phyloP scores from a whole-genome alignment of 2,113 vertebrate genomes.

The Calypte anna region DNA sequence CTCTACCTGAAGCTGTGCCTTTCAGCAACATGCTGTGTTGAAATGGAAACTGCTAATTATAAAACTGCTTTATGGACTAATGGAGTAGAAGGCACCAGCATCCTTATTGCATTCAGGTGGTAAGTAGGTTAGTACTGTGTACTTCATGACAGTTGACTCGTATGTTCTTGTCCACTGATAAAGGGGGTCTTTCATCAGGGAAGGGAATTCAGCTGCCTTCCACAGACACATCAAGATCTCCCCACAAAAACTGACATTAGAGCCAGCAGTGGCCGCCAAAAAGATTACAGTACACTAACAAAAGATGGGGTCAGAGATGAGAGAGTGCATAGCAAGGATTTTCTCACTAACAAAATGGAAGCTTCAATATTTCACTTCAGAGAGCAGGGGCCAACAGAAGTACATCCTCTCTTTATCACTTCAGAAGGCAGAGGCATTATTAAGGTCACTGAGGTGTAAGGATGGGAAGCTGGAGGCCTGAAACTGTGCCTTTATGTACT shows the following conservation, averaged over 20 bases:
- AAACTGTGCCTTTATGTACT: conserved; percentile 19
- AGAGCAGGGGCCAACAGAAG: conserved; percentile 18
- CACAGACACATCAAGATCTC: not conserved
- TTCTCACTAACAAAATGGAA: conserved; percentile 53
- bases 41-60: conserved; percentile 21
- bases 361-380: conserved; percentile 50
- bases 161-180: not conserved
- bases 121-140: not conserved
- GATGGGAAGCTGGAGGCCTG: conserved; percentile 29
- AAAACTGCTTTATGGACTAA: not conserved
- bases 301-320: conserved; percentile 1
- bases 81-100: not conserved
- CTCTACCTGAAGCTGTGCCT: not conserved
- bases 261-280: not conserved
- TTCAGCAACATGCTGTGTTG: not conserved
- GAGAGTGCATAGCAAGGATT: conserved; percentile 32
- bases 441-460: conserved; percentile 58
- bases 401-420: conserved; percentile 49
- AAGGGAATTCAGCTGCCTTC: not conserved
- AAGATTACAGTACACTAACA: not conserved
- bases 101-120: not conserved
- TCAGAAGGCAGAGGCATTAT: conserved; percentile 58
- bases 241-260: not conserved
- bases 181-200: not conserved
- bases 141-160: not conserved